phyloP scores from a whole-genome alignment of 2,888 invertebrate genomes.

The Tipula unca region DNA sequence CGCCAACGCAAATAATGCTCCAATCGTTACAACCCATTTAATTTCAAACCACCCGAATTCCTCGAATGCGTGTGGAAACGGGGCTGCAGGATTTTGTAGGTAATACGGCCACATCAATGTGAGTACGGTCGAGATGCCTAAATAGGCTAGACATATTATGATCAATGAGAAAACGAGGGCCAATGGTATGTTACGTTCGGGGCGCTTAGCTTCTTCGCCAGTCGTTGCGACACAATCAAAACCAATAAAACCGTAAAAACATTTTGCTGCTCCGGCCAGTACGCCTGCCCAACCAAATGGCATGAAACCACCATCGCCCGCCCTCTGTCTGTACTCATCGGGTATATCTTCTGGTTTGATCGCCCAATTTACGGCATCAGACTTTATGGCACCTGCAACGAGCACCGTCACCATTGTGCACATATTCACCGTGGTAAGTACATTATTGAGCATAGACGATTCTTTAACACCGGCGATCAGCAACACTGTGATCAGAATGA shows the following conservation, averaged over 20 bases:
- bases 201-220: constrained; percentile 90
- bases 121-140: constrained; percentile 81
- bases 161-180: constrained; percentile 78
- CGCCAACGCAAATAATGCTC: constrained; percentile 85
- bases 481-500: constrained; percentile 52
- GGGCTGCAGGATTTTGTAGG: constrained; percentile 72
- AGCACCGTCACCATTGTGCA: constrained; percentile 72
- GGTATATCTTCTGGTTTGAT: constrained; percentile 56
- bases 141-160: constrained; percentile 81
- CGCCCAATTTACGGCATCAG: constrained; percentile 71
- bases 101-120: constrained; percentile 95
- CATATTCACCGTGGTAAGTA: constrained; percentile 83
- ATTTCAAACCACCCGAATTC: constrained; percentile 65
- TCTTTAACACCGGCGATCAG: constrained; percentile 68
- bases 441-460: constrained; percentile 79
- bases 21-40: constrained; percentile 83
- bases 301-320: constrained; percentile 82
- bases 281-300: constrained; percentile 84
- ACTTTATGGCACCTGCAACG: constrained; percentile 58
- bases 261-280: constrained; percentile 78
- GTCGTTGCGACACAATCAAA: constrained; percentile 90
- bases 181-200: constrained; percentile 81
- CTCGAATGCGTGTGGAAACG: constrained; percentile 79
- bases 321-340: constrained; percentile 35
- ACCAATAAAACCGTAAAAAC: constrained; percentile 91